Conservation (phyloP, 2,113 vertebrate genomes). For the Hoplias malabaricus region DNA sequence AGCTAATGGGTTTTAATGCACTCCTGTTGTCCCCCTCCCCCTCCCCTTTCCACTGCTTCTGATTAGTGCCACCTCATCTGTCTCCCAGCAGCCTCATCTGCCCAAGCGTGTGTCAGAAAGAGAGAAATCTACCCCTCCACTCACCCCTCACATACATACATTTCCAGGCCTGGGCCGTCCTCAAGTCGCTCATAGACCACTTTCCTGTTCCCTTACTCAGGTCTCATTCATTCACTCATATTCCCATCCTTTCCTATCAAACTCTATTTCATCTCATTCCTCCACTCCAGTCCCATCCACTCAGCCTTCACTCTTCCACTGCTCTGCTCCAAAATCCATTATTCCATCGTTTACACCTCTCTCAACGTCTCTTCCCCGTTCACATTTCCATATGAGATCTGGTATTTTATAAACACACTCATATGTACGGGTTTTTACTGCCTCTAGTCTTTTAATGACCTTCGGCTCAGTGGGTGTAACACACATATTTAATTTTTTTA, state of each 20-base stretch:
- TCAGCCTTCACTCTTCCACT: too few relatives aligned
- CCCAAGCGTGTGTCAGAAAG: slow-evolving; percentile 34
- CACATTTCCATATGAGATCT: neutral
- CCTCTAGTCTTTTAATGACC: too few relatives aligned
- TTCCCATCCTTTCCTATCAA: neutral
- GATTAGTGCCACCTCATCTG: slow-evolving; percentile 51
- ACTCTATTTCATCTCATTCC: neutral
- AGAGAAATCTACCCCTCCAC: slow-evolving; percentile 7
- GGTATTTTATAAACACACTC: neutral
- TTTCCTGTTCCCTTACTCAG: neutral
- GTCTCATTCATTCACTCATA: neutral
- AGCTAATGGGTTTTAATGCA: slow-evolving; percentile 56
- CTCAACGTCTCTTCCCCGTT: too few relatives aligned
- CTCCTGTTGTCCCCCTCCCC: slow-evolving; percentile 43
- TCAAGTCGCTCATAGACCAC: slow-evolving; percentile 3
- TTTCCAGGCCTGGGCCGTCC: slow-evolving; percentile 7
- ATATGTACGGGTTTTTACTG: too few relatives aligned
- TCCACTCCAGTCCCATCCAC: neutral
- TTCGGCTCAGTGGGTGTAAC: too few relatives aligned
- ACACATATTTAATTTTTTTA: too few relatives aligned
- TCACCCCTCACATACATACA: slow-evolving; percentile 18
- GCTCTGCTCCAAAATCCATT: too few relatives aligned
- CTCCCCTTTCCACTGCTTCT: slow-evolving; percentile 44
- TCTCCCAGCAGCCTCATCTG: slow-evolving; percentile 37
- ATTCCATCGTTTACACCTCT: too few relatives aligned